phyloP scores from a whole-genome alignment of 2,113 vertebrate genomes.

The Suricata suricatta region DNA sequence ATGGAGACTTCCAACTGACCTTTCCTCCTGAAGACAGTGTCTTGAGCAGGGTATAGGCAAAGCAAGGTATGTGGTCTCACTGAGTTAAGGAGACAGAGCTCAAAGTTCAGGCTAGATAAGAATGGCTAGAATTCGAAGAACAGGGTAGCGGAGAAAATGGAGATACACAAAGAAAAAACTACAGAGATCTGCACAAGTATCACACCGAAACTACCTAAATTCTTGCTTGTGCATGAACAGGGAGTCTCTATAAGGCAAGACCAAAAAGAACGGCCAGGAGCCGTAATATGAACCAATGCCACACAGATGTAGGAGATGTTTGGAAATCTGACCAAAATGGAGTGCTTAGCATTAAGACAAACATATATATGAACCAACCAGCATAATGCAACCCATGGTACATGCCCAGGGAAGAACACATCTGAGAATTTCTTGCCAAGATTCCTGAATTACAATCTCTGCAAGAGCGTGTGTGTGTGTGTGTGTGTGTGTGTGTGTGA shows the following conservation, averaged over 20 bases:
- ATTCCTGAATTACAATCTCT: not conserved
- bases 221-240: not conserved
- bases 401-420: not conserved
- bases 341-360: not conserved
- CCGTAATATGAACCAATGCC: not conserved
- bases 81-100: not conserved
- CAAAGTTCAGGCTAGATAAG: not conserved
- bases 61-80: not conserved
- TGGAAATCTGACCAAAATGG: not conserved
- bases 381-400: not conserved
- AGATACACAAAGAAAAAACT: not conserved
- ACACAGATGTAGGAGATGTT: not conserved
- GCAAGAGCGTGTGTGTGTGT: no score
- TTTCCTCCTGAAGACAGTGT: not conserved
- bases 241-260: not conserved
- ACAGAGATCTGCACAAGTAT: not conserved
- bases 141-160: not conserved
- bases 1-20: not conserved
- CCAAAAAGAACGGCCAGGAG: not conserved
- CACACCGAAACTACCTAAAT: not conserved
- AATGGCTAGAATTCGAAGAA: not conserved
- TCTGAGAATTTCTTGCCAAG: not conserved
- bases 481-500: no score
- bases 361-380: not conserved
- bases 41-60: not conserved